Percentiles rank a stretch among this genome's conserved stretches.
Conservation (phyloP, 2,113 vertebrate genomes). For the Ophiodon elongatus region DNA sequence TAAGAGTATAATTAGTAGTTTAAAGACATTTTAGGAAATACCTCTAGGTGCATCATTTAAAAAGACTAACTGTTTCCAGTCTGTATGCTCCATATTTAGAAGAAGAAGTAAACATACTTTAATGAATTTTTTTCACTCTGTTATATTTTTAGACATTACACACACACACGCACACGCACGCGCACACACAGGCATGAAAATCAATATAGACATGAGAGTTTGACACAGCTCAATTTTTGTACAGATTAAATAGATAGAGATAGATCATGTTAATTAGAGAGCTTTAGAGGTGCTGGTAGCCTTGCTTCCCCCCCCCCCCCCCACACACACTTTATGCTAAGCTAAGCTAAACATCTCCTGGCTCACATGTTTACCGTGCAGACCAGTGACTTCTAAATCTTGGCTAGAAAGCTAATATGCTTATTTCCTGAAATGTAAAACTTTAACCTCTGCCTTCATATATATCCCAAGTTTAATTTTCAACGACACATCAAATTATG, state of each 20-base stretch:
- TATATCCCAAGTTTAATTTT: background rate
- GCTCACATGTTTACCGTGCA: background rate
- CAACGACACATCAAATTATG: constrained; percentile 17
- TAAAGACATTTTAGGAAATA: background rate
- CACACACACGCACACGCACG: no score
- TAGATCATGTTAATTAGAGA: no score
- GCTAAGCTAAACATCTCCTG: background rate
- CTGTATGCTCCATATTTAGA: background rate
- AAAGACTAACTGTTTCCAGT: background rate
- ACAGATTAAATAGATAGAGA: no score
- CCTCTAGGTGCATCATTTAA: background rate
- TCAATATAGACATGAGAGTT: no score
- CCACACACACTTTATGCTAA: background rate
- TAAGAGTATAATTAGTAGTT: background rate
- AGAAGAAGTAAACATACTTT: no score
- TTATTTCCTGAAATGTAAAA: background rate
- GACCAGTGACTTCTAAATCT: background rate
- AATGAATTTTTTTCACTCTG: no score
- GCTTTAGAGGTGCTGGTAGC: no score
- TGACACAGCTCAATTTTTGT: no score
- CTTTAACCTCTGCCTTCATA: background rate
- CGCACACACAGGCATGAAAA: no score
- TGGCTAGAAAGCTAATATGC: background rate
- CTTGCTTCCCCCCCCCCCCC: no score
- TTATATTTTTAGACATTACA: no score